A percentile compares a stretch with the other conserved stretches of the same genome.
phyloP scores from a whole-genome alignment of 2,888 invertebrate species.

The Frankliniella intonsa region DNA sequence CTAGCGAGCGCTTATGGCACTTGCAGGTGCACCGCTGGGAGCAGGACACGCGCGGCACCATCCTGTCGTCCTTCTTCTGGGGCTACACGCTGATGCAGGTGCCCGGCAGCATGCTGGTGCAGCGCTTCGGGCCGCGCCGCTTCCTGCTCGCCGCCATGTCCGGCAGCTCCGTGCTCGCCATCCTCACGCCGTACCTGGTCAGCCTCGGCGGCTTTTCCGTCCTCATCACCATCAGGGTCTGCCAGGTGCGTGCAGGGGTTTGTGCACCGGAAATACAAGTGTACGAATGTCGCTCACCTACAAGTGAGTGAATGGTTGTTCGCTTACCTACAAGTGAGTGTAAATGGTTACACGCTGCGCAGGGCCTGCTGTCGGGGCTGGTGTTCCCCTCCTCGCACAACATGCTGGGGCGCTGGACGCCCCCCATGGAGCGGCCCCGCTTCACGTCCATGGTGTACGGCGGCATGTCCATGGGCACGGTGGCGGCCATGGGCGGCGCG shows the following conservation, averaged over 20 bases:
- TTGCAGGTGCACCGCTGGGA: conserved; percentile 60
- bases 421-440: conserved; percentile 4
- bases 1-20: no score
- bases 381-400: conserved; percentile 22
- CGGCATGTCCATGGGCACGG: conserved; percentile 55
- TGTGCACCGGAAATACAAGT: no score
- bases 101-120: conserved; percentile 55
- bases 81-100: conserved; percentile 71
- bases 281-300: no score
- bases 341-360: no score
- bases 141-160: conserved; percentile 51
- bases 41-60: conserved; percentile 52
- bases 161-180: conserved; percentile 59
- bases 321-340: no score
- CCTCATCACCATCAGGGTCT: conserved; percentile 37
- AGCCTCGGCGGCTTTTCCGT: conserved; percentile 57
- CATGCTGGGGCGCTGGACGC: conserved; percentile 9
- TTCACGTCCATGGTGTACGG: neutral
- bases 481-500: conserved; percentile 65
- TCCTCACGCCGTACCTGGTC: conserved; percentile 65
- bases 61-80: conserved; percentile 69
- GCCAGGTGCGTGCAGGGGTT: neutral
- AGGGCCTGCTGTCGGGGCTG: conserved; percentile 18
- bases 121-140: conserved; percentile 52
- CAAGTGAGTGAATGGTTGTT: no score